Evolutionary conservation across 2,888 invertebrate genomes (phyloP).

Genomic region (Nephrotoma guestfalica): DNA sequence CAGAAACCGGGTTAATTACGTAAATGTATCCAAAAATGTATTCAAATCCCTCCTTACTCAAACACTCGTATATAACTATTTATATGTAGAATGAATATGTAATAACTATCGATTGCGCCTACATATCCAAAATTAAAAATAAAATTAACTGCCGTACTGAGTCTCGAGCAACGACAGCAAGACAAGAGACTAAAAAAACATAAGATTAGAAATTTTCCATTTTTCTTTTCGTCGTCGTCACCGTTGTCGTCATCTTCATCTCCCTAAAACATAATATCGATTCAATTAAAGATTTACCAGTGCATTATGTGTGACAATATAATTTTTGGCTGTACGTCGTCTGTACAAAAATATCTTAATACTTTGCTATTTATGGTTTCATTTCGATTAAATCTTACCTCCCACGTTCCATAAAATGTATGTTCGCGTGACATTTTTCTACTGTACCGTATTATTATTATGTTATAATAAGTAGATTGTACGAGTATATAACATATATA

Average conservation of each 20-base stretch:
- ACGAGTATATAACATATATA: neutral
- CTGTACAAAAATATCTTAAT: neutral
- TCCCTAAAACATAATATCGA: neutral
- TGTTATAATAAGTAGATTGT: neutral
- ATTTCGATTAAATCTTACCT: slow-evolving; percentile 27
- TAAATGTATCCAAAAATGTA: neutral
- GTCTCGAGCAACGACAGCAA: neutral
- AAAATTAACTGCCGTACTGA: neutral
- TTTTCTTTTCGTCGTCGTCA: neutral
- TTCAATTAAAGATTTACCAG: neutral
- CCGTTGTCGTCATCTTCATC: neutral
- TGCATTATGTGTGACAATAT: neutral
- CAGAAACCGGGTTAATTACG: neutral
- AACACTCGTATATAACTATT: neutral
- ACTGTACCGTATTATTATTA: neutral
- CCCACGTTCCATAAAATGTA: slow-evolving; percentile 40
- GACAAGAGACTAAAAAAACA: neutral
- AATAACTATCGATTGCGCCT: neutral
- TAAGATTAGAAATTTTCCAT: neutral
- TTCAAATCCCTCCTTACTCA: neutral
- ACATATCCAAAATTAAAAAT: neutral
- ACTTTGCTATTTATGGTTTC: neutral
- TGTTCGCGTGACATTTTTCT: slow-evolving; percentile 27
- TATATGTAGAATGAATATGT: neutral
- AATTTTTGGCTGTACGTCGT: neutral